Conservation (phyloP, 2,797 vertebrate species). For the Protosalanx chinensis region DNA sequence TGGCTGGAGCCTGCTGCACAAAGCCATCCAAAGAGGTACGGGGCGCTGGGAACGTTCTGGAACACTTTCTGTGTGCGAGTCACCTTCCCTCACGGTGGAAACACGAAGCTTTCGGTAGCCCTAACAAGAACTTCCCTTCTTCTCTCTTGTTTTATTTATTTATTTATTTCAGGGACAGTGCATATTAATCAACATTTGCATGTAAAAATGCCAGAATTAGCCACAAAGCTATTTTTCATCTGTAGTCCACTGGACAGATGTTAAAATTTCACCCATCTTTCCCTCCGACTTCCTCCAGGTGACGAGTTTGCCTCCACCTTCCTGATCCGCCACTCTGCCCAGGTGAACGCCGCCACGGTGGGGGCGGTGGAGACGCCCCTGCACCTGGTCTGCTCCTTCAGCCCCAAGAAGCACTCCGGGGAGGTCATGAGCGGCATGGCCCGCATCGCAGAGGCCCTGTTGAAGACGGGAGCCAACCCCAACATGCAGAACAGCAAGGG, state of each 20-base stretch:
- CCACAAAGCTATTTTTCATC: no score
- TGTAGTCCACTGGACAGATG: no score
- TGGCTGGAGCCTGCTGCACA: slow-evolving; percentile 96
- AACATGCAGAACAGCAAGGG: slow-evolving; percentile 97
- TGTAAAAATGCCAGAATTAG: no score
- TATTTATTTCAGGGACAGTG: no score
- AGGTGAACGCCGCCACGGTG: slow-evolving; percentile 88
- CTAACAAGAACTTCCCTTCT: neutral
- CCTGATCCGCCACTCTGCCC: slow-evolving; percentile 90
- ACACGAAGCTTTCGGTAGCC: neutral
- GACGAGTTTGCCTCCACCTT: slow-evolving; percentile 95
- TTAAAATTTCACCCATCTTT: neutral
- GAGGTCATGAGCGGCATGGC: slow-evolving; percentile 91
- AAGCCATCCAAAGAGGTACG: slow-evolving; percentile 94
- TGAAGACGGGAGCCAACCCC: slow-evolving; percentile 91
- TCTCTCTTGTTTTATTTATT: no score
- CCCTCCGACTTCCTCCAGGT: slow-evolving; percentile 60
- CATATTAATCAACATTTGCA: no score
- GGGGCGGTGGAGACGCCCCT: slow-evolving; percentile 92
- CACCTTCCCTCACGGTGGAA: neutral
- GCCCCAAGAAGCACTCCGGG: slow-evolving; percentile 83
- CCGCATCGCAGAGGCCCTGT: slow-evolving; percentile 85
- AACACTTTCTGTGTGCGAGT: neutral
- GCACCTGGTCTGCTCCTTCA: slow-evolving; percentile 92
- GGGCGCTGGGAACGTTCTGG: neutral